A percentile compares a stretch with the other conserved stretches of the same genome.
Evolutionary conservation across 2,797 vertebrate species (phyloP).

Genomic region (Valencia hispanica): DNA sequence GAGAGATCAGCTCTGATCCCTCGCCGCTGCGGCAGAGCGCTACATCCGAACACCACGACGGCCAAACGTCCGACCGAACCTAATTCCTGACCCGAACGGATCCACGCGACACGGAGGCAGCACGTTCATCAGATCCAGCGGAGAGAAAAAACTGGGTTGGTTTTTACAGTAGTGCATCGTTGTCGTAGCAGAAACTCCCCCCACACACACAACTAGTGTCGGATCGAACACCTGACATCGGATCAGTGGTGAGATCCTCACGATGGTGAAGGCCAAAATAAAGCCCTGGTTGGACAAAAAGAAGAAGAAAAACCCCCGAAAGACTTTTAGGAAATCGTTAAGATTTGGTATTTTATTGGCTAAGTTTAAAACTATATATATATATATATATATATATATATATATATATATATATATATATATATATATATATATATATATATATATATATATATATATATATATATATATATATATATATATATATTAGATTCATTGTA

Average conservation of each 20-base stretch:
- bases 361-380: background rate
- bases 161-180: conserved; percentile 46
- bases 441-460: background rate
- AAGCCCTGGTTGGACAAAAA: background rate
- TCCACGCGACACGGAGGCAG: background rate
- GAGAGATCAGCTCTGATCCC: conserved; percentile 34
- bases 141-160: conserved; percentile 11
- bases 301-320: background rate
- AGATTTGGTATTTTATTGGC: conserved; percentile 3
- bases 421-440: background rate
- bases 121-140: background rate
- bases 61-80: too few relatives aligned
- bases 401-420: background rate
- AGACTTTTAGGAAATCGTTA: conserved; percentile 1
- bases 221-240: conserved; percentile 30
- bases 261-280: background rate
- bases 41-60: background rate
- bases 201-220: background rate
- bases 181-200: conserved; percentile 46
- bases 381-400: background rate
- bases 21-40: conserved; percentile 51
- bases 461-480: background rate
- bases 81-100: background rate
- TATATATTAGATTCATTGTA: background rate
- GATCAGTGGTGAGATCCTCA: background rate